Percentiles rank a stretch among this genome's conserved stretches.
phyloP scores from a whole-genome alignment of 2,113 vertebrate species.

The Struthio camelus region DNA sequence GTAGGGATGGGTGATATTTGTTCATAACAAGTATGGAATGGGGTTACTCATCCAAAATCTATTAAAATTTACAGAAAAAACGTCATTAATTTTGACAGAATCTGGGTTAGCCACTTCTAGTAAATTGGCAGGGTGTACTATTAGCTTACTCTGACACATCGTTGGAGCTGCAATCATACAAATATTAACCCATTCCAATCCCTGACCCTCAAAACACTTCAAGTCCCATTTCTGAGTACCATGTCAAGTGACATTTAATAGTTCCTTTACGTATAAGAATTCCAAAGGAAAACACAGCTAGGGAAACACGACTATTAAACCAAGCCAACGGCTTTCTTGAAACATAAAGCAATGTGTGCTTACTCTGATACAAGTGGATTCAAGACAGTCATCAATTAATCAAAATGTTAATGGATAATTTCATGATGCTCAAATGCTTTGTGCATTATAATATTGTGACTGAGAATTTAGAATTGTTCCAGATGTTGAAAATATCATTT shows the following conservation, averaged over 20 bases:
- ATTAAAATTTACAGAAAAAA: background rate
- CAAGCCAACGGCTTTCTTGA: background rate
- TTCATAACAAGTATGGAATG: background rate
- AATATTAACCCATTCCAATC: background rate
- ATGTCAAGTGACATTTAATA: constrained; percentile 7
- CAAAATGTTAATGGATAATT: constrained; percentile 12
- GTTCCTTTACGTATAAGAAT: background rate
- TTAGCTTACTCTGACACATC: background rate
- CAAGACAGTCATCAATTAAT: constrained; percentile 40
- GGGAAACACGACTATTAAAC: constrained; percentile 9
- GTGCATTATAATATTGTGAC: constrained; percentile 16
- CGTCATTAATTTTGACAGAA: background rate
- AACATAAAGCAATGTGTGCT: background rate
- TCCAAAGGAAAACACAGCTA: background rate
- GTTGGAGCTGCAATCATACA: background rate
- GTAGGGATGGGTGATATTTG: background rate
- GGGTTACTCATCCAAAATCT: background rate
- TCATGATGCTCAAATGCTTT: constrained; percentile 30
- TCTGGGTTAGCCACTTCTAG: background rate
- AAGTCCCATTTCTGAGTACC: background rate
- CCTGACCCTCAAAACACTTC: background rate
- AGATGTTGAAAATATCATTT: constrained; percentile 52
- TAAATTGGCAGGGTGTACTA: background rate
- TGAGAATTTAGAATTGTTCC: constrained; percentile 47
- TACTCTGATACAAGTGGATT: background rate